phyloP scores from a whole-genome alignment of 2,888 invertebrate genomes.

The Elaeidobius kamerunicus region DNA sequence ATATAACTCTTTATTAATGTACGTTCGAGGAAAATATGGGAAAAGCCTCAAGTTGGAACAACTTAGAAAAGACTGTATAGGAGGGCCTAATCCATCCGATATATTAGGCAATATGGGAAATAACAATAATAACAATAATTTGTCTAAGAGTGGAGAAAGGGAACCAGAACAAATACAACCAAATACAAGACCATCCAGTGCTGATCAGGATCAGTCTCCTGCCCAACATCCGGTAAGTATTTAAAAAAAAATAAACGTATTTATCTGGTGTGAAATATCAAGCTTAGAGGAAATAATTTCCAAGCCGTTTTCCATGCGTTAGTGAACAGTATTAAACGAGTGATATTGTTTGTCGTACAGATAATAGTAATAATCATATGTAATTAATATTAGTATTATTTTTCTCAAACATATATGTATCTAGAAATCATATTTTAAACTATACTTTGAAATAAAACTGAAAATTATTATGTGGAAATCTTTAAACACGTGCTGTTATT shows the following conservation, averaged over 20 bases:
- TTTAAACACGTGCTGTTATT: no score
- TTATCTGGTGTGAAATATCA: background rate
- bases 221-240: constrained; percentile 25
- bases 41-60: constrained; percentile 87
- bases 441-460: no score
- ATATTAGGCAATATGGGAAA: constrained; percentile 22
- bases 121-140: constrained; percentile 25
- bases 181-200: constrained; percentile 59
- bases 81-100: constrained; percentile 60
- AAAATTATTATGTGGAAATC: no score
- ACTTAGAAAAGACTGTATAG: constrained; percentile 83
- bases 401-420: no score
- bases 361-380: no score
- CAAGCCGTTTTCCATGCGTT: no score
- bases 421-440: no score
- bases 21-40: constrained; percentile 90
- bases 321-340: no score
- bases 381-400: no score
- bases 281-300: no score
- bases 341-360: no score
- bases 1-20: constrained; percentile 85
- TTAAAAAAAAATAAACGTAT: background rate
- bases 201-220: constrained; percentile 48
- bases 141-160: constrained; percentile 44
- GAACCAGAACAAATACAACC: constrained; percentile 44